phyloP scores from a whole-genome alignment of 2,888 invertebrate species.

The Caenorhabditis angaria region DNA sequence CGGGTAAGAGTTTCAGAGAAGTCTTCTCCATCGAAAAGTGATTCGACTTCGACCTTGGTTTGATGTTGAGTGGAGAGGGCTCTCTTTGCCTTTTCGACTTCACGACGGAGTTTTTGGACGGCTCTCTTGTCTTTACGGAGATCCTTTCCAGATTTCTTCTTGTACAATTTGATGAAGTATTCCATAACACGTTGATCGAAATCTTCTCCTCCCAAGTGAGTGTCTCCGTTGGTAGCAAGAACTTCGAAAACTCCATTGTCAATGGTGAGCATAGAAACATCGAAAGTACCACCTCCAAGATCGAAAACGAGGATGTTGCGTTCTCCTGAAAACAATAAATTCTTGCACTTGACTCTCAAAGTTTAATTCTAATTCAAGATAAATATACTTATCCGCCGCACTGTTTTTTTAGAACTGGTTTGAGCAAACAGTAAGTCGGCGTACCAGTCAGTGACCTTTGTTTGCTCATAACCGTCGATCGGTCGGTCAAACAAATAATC shows the following conservation, averaged over 20 bases:
- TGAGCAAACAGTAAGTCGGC: slow-evolving; percentile 27
- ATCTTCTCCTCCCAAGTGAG: slow-evolving; percentile 86
- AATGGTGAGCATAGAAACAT: slow-evolving; percentile 97
- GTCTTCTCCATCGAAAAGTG: slow-evolving; percentile 96
- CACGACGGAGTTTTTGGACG: slow-evolving; percentile 73
- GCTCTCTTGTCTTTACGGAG: slow-evolving; percentile 73
- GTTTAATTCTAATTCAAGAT: neutral
- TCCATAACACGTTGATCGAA: slow-evolving; percentile 78
- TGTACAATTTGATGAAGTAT: slow-evolving; percentile 89
- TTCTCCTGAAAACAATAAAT: slow-evolving; percentile 75
- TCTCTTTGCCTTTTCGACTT: slow-evolving; percentile 74
- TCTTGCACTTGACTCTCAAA: neutral
- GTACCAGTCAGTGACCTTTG: slow-evolving; percentile 47
- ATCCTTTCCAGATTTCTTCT: slow-evolving; percentile 74
- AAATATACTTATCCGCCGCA: neutral
- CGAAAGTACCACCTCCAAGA: slow-evolving; percentile 98
- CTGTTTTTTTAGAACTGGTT: slow-evolving; percentile 3
- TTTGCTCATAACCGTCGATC: slow-evolving; percentile 39
- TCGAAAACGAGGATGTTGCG: slow-evolving; percentile 98
- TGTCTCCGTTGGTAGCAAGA: slow-evolving; percentile 65
- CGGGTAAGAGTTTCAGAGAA: slow-evolving; percentile 97
- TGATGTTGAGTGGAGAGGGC: slow-evolving; percentile 90
- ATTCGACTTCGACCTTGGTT: slow-evolving; percentile 89
- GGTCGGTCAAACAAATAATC: slow-evolving; percentile 14
- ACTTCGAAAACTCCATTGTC: slow-evolving; percentile 97